Evolutionary conservation across 2,113 vertebrate species (phyloP), one percentile per base, ranked within the genome.

Genomic region (Ranitomeya imitator): DNA sequence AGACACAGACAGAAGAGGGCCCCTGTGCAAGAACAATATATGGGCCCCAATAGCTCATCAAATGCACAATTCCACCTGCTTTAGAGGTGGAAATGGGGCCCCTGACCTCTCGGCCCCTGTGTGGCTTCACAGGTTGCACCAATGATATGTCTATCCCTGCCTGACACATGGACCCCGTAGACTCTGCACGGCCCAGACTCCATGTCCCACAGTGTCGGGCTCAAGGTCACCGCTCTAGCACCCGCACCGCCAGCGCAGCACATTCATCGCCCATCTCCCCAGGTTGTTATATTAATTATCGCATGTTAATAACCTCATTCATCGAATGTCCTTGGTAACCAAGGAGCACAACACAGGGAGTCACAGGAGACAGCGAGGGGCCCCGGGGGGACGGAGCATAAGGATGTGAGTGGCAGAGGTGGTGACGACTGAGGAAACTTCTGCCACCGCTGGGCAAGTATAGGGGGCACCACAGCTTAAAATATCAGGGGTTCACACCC

Each of bases 241-340:
- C 37, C 59, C 69, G 31, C 61, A 4, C 69, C 21, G 76, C 79
- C 65, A 37, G n/a, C 45, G 15, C 21, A 8, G 59, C 51, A 55
- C n/a, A 89, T 89, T 79, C 84, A 79, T 26, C 69, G 61, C 23
- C 26, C 85, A 45, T 79, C 19, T 51, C 23, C 23, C 21, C 15
- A 74, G 69, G 51, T 83, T 61, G 45, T 88, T 76, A 84, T 81
- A 77, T 84, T 85, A 78, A 85, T 78, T n/a, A 45, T 23, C 79
- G 26, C 80, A 21, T 45, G 77, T 87, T 69, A 87, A 86, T 80
- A 80, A 80, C 31, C 69, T 71, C 52, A 77, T 83, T 83, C 79
- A 76, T 16, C 16, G 10, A 31, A 15, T 74, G 88, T n/a, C 85
- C 85, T 86, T 82, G 83, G 85, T 82, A 80, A 81, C 77, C 84